phyloP scores from a whole-genome alignment of 2,888 invertebrate genomes.

The Baronia brevicornis region DNA sequence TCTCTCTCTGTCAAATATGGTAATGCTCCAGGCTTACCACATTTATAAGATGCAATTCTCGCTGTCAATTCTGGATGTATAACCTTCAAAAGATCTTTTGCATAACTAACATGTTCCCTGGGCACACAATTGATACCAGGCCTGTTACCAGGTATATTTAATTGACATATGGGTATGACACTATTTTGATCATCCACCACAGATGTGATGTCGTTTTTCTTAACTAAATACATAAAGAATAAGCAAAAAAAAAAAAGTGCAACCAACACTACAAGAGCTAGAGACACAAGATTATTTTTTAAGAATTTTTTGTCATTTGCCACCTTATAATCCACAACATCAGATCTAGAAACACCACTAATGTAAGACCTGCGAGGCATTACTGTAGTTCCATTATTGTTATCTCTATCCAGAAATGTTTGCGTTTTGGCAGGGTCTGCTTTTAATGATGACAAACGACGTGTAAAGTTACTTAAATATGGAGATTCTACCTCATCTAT shows the following conservation, averaged over 20 bases:
- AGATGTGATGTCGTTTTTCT: conserved; percentile 74
- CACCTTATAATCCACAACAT: conserved; percentile 54
- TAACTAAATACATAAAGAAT: conserved; percentile 81
- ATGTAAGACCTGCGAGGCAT: conserved; percentile 57
- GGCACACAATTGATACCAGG: conserved; percentile 80
- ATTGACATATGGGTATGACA: conserved; percentile 75
- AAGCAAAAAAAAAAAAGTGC: conserved; percentile 80
- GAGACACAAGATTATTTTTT: conserved; percentile 78
- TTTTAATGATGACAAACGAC: conserved; percentile 71
- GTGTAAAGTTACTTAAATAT: conserved; percentile 82
- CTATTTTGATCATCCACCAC: conserved; percentile 72
- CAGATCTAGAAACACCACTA: conserved; percentile 49
- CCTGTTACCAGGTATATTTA: conserved; percentile 65
- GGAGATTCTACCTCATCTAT: conserved; percentile 78
- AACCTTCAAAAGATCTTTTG: conserved; percentile 78
- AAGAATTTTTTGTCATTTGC: conserved; percentile 66
- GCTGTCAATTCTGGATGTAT: conserved; percentile 79
- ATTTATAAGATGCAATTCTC: conserved; percentile 74
- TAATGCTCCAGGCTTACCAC: conserved; percentile 65
- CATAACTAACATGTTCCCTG: conserved; percentile 76
- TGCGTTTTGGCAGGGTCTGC: conserved; percentile 47
- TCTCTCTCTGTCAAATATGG: conserved; percentile 79
- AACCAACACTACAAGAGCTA: conserved; percentile 76
- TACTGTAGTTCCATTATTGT: conserved; percentile 53
- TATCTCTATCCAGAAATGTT: conserved; percentile 47